phyloP scores from a whole-genome alignment of 2,113 vertebrate species.

The Butorides virescens region DNA sequence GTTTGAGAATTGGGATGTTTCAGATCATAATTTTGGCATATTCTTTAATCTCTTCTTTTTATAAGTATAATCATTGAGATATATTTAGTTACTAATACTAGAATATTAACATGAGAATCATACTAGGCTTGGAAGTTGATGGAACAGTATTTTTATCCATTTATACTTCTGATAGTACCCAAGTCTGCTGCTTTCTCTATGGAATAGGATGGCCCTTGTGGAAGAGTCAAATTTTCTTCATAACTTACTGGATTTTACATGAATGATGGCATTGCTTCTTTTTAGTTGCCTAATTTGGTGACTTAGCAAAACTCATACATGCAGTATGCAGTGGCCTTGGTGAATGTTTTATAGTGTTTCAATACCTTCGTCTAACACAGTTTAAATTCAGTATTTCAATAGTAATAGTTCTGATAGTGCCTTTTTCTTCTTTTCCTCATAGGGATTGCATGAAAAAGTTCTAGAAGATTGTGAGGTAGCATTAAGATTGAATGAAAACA shows the following conservation, averaged over 20 bases:
- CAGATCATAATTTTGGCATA: neutral
- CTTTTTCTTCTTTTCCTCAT: neutral
- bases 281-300: neutral
- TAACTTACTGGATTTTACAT: neutral
- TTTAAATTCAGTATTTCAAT: neutral
- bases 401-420: neutral
- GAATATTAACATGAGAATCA: neutral
- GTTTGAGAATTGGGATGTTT: neutral
- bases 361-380: neutral
- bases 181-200: neutral
- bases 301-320: neutral
- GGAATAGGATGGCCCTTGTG: neutral
- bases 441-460: conserved; percentile 89
- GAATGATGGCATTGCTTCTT: neutral
- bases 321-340: neutral
- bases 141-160: neutral
- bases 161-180: neutral
- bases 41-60: neutral
- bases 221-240: neutral
- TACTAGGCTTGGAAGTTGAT: neutral
- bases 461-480: conserved; percentile 89
- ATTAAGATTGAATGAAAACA: conserved; percentile 85
- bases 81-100: neutral
- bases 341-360: neutral
- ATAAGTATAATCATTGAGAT: neutral